phyloP scores from a whole-genome alignment of 1,140 invertebrate species.

The Mylabris phalerata region DNA sequence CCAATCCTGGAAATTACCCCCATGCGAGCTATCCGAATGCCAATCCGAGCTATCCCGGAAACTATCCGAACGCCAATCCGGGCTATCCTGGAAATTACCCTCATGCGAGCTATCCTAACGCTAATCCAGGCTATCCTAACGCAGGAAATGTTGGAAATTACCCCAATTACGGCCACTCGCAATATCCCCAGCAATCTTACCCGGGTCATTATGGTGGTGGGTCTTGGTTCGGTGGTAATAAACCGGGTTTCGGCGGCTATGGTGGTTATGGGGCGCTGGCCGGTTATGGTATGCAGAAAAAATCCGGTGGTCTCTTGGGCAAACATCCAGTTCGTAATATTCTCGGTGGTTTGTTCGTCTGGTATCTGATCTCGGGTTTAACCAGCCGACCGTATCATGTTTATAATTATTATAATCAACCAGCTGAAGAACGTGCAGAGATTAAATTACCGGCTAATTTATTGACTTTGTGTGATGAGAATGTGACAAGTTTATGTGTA shows the following conservation, averaged over 20 bases:
- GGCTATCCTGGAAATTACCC: neutral
- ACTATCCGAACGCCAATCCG: neutral
- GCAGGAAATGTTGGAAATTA: too few relatives aligned
- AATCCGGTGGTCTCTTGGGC: constrained; percentile 26
- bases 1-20: neutral
- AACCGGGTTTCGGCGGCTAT: constrained; percentile 15
- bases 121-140: neutral
- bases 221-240: constrained; percentile 13
- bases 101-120: neutral
- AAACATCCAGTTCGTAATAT: constrained; percentile 26
- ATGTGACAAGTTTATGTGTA: constrained; percentile 25
- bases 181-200: constrained; percentile 1
- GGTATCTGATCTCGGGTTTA: constrained; percentile 25
- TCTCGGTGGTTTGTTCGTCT: constrained; percentile 27
- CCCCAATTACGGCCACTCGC: neutral
- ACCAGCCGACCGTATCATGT: constrained; percentile 25
- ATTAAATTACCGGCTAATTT: constrained; percentile 28
- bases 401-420: constrained; percentile 31
- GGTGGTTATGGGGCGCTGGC: constrained; percentile 9
- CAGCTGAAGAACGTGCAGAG: constrained; percentile 18
- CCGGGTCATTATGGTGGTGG: neutral
- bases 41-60: neutral
- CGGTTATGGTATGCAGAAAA: constrained; percentile 20
- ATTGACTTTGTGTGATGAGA: constrained; percentile 26
- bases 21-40: neutral